These are phyloP conservation scores for Fistularia tabacaria DNA, from an alignment of 2,797 vertebrate genomes.

Conservation along the genomic window DNA sequence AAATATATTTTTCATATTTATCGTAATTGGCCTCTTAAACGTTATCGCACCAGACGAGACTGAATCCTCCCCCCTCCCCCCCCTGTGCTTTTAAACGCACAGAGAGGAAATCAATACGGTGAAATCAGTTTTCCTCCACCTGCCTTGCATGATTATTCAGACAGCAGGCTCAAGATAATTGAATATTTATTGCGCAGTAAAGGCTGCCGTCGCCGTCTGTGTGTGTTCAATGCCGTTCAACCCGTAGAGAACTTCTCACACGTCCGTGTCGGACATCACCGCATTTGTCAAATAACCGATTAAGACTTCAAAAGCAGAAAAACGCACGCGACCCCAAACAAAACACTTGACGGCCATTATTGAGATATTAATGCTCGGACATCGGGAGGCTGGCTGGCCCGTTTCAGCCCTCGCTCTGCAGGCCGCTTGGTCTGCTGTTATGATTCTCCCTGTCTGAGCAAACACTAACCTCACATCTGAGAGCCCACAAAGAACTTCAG, in stretches of 20 bases:
- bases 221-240: slow-evolving; percentile 5
- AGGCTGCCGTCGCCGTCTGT: not conserved
- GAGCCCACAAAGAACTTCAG: too few relatives aligned
- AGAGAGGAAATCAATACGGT: not conserved
- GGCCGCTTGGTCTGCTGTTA: too few relatives aligned
- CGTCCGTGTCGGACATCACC: too few relatives aligned
- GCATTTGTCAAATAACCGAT: too few relatives aligned
- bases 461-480: too few relatives aligned
- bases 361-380: too few relatives aligned
- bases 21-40: slow-evolving; percentile 11
- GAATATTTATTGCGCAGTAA: slow-evolving; percentile 5
- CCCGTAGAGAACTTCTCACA: not conserved
- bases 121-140: not conserved
- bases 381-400: too few relatives aligned
- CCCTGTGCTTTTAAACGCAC: not conserved
- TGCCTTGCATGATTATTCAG: slow-evolving; percentile 5
- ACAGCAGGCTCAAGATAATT: not conserved
- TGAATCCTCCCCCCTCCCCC: not conserved
- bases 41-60: slow-evolving; percentile 6
- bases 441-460: too few relatives aligned
- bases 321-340: too few relatives aligned
- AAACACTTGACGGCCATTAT: too few relatives aligned
- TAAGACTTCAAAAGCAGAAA: too few relatives aligned
- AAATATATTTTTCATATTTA: slow-evolving; percentile 1
- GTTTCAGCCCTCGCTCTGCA: too few relatives aligned